Conservation (phyloP, 2,797 vertebrate species). For the Paguma larvata region DNA sequence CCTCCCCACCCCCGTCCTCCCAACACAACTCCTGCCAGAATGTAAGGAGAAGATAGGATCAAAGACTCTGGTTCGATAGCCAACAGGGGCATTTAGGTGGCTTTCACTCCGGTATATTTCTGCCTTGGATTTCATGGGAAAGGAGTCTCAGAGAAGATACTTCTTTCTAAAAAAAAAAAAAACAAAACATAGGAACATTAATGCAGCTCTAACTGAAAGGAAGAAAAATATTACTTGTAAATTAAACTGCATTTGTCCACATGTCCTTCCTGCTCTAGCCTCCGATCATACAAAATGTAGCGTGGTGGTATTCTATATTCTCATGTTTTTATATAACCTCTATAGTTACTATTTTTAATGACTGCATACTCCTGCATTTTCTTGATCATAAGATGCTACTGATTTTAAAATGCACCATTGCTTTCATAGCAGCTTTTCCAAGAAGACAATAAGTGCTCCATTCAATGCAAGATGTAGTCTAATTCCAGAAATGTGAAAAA, state of each 20-base stretch:
- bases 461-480: neutral
- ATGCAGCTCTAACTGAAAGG: constrained; percentile 22
- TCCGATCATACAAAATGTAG: neutral
- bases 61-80: neutral
- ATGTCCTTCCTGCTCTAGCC: neutral
- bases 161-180: neutral
- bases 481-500: constrained; percentile 63
- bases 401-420: constrained; percentile 54
- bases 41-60: neutral
- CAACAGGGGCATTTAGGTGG: neutral
- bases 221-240: constrained; percentile 5
- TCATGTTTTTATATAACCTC: constrained; percentile 13
- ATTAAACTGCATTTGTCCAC: constrained; percentile 12
- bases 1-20: neutral
- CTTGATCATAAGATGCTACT: constrained; percentile 36
- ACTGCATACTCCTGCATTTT: neutral
- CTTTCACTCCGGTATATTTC: neutral
- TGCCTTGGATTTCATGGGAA: neutral
- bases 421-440: constrained; percentile 58
- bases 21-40: neutral
- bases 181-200: neutral
- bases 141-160: neutral
- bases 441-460: constrained; percentile 14
- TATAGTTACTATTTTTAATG: constrained; percentile 56
- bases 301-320: neutral